These are phyloP conservation scores for Holocentrus rufus DNA, from an alignment of 2,797 vertebrate genomes.

Conservation along the genomic window DNA sequence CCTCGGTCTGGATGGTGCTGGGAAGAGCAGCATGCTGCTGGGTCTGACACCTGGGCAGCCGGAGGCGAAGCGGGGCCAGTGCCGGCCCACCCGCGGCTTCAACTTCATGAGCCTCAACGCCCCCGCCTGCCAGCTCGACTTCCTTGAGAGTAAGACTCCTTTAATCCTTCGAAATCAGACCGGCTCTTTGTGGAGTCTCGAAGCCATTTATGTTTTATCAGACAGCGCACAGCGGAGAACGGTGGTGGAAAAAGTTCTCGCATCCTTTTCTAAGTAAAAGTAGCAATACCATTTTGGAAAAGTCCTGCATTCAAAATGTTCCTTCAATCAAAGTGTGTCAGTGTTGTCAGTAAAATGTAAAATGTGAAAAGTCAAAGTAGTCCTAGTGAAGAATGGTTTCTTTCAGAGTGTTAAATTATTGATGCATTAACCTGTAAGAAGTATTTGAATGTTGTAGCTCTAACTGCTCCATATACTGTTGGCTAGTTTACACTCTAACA, in stretches of 20 bases:
- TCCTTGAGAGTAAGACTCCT: conserved; percentile 89
- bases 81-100: conserved; percentile 89
- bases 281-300: background rate
- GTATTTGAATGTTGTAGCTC: no score
- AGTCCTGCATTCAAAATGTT: no score
- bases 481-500: no score
- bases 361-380: no score
- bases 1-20: conserved; percentile 90
- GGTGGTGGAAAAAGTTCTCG: background rate
- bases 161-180: conserved; percentile 14
- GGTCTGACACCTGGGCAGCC: conserved; percentile 79
- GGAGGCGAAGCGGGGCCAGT: conserved; percentile 61
- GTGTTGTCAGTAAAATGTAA: no score
- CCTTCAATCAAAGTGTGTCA: no score
- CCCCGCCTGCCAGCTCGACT: conserved; percentile 85
- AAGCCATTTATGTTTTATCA: conserved; percentile 17
- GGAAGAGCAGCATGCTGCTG: conserved; percentile 92
- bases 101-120: conserved; percentile 87
- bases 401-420: no score
- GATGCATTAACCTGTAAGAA: no score
- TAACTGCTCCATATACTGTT: no score
- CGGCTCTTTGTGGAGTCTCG: background rate
- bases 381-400: no score
- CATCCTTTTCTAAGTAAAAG: no score
- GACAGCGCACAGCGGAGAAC: background rate